phyloP scores from a whole-genome alignment of 2,113 vertebrate species.

The Gobius niger region DNA sequence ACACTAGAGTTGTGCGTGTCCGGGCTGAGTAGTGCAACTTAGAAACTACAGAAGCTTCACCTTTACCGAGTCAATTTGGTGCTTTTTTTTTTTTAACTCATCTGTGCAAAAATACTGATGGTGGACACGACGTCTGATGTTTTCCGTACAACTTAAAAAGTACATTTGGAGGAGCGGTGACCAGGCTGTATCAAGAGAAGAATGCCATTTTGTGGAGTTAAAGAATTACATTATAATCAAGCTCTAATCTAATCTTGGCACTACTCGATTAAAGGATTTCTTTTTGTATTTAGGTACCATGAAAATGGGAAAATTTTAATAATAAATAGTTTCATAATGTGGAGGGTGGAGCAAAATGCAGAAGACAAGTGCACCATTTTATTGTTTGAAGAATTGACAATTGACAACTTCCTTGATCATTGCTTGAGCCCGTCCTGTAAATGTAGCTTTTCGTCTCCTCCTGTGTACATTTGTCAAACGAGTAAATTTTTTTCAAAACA shows the following conservation, averaged over 20 bases:
- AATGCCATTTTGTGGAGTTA: slow-evolving; percentile 17
- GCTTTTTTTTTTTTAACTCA: slow-evolving; percentile 46
- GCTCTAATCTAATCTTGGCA: no score
- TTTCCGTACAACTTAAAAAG: slow-evolving; percentile 20
- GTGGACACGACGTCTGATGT: slow-evolving; percentile 39
- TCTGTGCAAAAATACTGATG: slow-evolving; percentile 67
- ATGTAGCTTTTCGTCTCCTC: slow-evolving; percentile 19
- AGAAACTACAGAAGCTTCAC: slow-evolving; percentile 59
- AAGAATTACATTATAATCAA: no score
- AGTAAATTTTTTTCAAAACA: slow-evolving; percentile 46
- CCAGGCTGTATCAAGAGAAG: slow-evolving; percentile 9
- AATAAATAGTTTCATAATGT: no score
- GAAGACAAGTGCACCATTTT: no score
- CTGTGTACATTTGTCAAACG: slow-evolving; percentile 20
- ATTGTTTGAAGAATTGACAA: no score
- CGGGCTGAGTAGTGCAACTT: slow-evolving; percentile 73
- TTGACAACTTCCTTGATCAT: neutral
- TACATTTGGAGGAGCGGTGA: slow-evolving; percentile 32
- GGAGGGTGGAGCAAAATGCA: no score
- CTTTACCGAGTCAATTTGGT: slow-evolving; percentile 60
- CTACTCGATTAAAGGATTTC: no score
- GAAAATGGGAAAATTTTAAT: no score
- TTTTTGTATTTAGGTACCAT: no score
- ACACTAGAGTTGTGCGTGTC: slow-evolving; percentile 70
- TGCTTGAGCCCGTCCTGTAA: slow-evolving; percentile 6